Evolutionary conservation across 53 echinoderm and acorn worm genomes (phyloP).

Genomic region (Hippasteria phrygiana): DNA sequence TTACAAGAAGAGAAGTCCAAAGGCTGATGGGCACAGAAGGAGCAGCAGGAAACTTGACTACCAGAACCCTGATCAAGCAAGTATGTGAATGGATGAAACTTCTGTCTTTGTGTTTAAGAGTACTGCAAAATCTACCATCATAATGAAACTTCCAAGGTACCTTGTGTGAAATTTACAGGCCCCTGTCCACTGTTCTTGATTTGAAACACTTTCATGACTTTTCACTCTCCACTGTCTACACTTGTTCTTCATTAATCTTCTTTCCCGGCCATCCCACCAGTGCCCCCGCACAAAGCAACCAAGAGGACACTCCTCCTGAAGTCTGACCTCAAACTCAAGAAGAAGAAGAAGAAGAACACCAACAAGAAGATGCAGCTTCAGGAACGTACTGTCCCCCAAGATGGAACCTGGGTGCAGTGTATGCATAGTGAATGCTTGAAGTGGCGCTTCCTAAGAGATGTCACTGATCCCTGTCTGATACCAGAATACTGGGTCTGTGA

Average conservation of each 20-base stretch:
- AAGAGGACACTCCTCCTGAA: constrained; percentile 42
- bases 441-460: constrained; percentile 84
- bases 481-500: constrained; percentile 78
- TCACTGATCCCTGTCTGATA: constrained; percentile 84
- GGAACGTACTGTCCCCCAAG: constrained; percentile 67
- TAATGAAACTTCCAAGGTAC: not conserved
- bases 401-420: constrained; percentile 94
- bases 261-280: not conserved
- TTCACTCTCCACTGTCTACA: not conserved
- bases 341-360: not conserved
- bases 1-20: constrained; percentile 31
- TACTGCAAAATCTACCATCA: not conserved
- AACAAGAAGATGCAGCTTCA: constrained; percentile 76
- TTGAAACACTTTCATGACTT: too few species aligned
- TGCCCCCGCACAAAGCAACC: constrained; percentile 32
- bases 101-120: not conserved
- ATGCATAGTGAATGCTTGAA: constrained; percentile 79
- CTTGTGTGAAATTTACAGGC: too few species aligned
- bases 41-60: constrained; percentile 50
- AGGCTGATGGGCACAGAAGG: not conserved
- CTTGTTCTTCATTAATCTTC: not conserved
- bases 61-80: not conserved
- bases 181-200: too few species aligned
- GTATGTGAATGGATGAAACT: not conserved
- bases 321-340: constrained; percentile 13